A percentile compares a stretch with the other conserved stretches of the same genome.
phyloP scores from a whole-genome alignment of 2,888 invertebrate species.

The Nudaria mundana region DNA sequence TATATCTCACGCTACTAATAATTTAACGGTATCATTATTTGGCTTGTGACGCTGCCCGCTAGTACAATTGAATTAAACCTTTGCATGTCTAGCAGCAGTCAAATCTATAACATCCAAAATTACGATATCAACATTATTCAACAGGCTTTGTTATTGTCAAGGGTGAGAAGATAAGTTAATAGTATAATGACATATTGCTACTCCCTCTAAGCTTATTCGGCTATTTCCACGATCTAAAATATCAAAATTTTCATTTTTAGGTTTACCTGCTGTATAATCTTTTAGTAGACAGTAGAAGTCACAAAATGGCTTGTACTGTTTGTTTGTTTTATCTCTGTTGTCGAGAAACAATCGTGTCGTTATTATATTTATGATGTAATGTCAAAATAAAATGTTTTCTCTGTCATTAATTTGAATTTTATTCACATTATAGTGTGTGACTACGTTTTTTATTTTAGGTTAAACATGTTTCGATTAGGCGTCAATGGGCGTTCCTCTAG shows the following conservation, averaged over 20 bases:
- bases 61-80: conserved; percentile 68
- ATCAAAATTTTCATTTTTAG: conserved; percentile 42
- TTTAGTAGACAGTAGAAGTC: conserved; percentile 18
- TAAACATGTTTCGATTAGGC: conserved; percentile 51
- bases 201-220: conserved; percentile 58
- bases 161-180: conserved; percentile 80
- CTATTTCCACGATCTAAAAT: conserved; percentile 54
- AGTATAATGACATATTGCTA: conserved; percentile 78
- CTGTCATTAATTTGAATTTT: conserved; percentile 69
- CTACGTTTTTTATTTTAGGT: conserved; percentile 47
- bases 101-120: conserved; percentile 59
- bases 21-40: conserved; percentile 25
- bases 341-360: conserved; percentile 58
- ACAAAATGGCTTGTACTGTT: conserved; percentile 28
- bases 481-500: conserved; percentile 53
- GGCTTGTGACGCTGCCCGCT: conserved; percentile 25
- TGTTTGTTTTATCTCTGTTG: conserved; percentile 24
- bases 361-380: conserved; percentile 71
- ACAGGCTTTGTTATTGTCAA: conserved; percentile 77
- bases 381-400: conserved; percentile 72
- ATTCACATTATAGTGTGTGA: conserved; percentile 64
- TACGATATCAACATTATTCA: conserved; percentile 77
- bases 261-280: conserved; percentile 13
- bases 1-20: conserved; percentile 61
- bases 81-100: conserved; percentile 73